Base-by-base conservation (phyloP, 2,888 invertebrate genomes). In the Netelia melanura region DNA sequence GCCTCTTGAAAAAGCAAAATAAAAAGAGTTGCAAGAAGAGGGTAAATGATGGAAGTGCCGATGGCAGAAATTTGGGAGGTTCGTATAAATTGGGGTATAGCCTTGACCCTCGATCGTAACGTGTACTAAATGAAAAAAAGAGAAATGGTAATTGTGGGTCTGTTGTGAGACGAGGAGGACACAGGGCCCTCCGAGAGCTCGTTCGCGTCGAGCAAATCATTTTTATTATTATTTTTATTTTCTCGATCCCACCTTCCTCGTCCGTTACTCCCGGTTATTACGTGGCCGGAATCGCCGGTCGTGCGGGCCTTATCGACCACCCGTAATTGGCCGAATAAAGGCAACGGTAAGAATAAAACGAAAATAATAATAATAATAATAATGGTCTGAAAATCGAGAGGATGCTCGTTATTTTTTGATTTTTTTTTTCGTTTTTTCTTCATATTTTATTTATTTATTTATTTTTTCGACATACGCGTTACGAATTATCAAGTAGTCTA, bases 101-200 rank as follows among this genome's bases (percentile, higher is more conserved):
- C 88, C 88, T 87, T 89, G 87, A 89, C 90, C 91, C 87, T 88
- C 88, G 88, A 87, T 90, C 89, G 86, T 81, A 61, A 76, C 86
- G 87, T 88, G 56, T n/a, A 56, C 1, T 5, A 56, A 56, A 56
- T 21, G 17, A 56, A 56, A 56, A 56, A 88, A 86, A 17, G 17
- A 17, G 85, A 90, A 88, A 89, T 86, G 81, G 86, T 91, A 91
- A 91, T 91, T 89, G 88, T 83, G 80, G 88, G 90, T 86, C 87
- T 23, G 62, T 17, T 17, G 17, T 17, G 17, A 70, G 62, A 79
- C 52, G 72, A 25, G 56, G 67, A 77, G 61, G 68, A 74, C 64
- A 64, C 38, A 25, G 54, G 67, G 30, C 38, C 54, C 62, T 23
- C 17, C 43, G 56, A 17, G 43, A 61, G 17, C 72, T 61, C 64